phyloP scores from a whole-genome alignment of 2,797 vertebrate genomes.

The Mastacembelus armatus region DNA sequence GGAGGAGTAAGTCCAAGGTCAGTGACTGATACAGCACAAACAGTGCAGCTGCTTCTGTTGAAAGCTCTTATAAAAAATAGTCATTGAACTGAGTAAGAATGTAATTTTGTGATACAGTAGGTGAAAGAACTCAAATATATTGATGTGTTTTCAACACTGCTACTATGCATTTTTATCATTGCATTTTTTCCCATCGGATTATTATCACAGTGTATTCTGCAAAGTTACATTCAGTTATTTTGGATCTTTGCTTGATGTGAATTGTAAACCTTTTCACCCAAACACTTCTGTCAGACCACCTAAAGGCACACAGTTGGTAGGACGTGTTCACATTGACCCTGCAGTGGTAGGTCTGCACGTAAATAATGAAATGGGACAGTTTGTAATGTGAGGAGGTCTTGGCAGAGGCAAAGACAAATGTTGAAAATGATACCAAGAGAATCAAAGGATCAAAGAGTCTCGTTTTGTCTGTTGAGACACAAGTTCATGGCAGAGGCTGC shows the following conservation, averaged over 20 bases:
- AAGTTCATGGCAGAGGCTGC: constrained; percentile 3
- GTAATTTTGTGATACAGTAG: constrained; percentile 15
- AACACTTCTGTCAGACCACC: not conserved
- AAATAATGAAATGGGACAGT: constrained; percentile 58
- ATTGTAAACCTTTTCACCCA: not conserved
- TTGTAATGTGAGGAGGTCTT: constrained; percentile 59
- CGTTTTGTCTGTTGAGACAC: constrained; percentile 29
- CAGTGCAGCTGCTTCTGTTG: not conserved
- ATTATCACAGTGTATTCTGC: not conserved
- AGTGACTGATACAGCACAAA: constrained; percentile 12
- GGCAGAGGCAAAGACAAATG: constrained; percentile 52
- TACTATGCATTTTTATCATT: constrained; percentile 15
- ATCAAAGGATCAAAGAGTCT: constrained; percentile 50
- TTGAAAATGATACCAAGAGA: constrained; percentile 50
- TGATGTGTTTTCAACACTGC: constrained; percentile 6
- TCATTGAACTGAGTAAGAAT: constrained; percentile 14
- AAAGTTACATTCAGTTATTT: not conserved
- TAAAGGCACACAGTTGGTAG: constrained; percentile 10
- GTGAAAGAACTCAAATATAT: not conserved
- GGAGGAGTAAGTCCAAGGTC: constrained; percentile 65
- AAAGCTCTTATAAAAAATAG: too few species aligned
- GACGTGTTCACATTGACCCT: constrained; percentile 5
- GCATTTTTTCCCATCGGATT: constrained; percentile 38
- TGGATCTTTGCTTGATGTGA: not conserved
- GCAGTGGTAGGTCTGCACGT: constrained; percentile 28